A percentile compares a stretch with the other conserved stretches of the same genome.
Evolutionary conservation across 2,888 invertebrate species (phyloP).

Genomic region (Pocota personata): DNA sequence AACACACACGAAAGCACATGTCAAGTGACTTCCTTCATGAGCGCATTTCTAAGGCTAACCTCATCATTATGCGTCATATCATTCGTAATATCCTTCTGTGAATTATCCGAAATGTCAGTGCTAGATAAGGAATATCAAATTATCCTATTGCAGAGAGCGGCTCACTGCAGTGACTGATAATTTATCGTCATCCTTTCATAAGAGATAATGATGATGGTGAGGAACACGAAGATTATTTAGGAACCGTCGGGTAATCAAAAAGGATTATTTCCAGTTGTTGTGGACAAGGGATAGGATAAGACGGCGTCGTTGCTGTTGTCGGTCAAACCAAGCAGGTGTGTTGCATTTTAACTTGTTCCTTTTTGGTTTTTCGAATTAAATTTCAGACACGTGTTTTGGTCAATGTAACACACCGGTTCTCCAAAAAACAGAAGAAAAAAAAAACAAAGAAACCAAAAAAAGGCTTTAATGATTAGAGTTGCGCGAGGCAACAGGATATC

Average conservation of each 20-base stretch:
- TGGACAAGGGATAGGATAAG: not conserved
- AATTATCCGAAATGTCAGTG: constrained; percentile 50
- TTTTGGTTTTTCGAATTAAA: constrained; percentile 43
- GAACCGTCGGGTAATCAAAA: constrained; percentile 56
- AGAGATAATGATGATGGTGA: constrained; percentile 25
- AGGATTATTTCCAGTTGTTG: constrained; percentile 52
- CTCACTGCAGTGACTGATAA: constrained; percentile 40
- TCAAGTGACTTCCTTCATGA: constrained; percentile 26
- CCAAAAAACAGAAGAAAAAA: not conserved
- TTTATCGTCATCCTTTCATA: constrained; percentile 60
- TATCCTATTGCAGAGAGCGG: not conserved
- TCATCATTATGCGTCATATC: constrained; percentile 62
- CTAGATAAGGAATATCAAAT: constrained; percentile 50
- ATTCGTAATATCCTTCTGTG: constrained; percentile 41
- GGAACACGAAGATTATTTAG: constrained; percentile 33
- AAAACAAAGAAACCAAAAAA: not conserved
- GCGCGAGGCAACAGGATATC: constrained; percentile 43
- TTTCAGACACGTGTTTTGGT: constrained; percentile 67
- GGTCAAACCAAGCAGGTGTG: constrained; percentile 56
- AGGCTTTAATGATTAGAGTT: constrained; percentile 56
- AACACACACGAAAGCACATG: constrained; percentile 20
- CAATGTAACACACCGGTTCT: constrained; percentile 41
- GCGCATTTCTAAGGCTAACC: constrained; percentile 2
- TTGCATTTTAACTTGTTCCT: constrained; percentile 68
- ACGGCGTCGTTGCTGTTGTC: not conserved